These are phyloP conservation scores for Hemicrepidius hirtus DNA, from an alignment of 2,888 invertebrate genomes.

Conservation along the genomic window DNA sequence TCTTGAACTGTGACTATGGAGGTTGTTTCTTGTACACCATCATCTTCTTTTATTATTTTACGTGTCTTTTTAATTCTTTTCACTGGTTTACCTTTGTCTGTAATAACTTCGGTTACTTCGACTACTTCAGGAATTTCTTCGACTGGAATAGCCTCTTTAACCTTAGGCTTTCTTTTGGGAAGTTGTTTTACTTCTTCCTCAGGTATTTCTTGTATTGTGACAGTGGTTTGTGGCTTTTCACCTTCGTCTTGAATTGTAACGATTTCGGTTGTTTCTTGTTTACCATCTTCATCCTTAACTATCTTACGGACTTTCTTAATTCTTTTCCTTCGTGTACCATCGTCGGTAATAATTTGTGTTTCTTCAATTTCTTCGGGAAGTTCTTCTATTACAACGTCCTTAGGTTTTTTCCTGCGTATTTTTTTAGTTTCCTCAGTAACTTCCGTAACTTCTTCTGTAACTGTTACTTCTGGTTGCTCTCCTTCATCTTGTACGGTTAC, in stretches of 20 bases:
- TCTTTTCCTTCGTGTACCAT: constrained; percentile 63
- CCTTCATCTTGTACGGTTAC: constrained; percentile 71
- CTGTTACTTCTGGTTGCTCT: constrained; percentile 68
- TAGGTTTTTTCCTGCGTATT: constrained; percentile 18
- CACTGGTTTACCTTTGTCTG: constrained; percentile 59
- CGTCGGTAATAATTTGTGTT: constrained; percentile 62
- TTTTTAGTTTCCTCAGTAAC: constrained; percentile 23
- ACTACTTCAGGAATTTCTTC: constrained; percentile 61
- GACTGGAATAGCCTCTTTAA: constrained; percentile 51
- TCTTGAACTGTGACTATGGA: constrained; percentile 65
- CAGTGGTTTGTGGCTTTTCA: constrained; percentile 61
- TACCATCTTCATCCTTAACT: constrained; percentile 69
- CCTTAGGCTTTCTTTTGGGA: constrained; percentile 38
- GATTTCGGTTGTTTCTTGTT: constrained; percentile 66
- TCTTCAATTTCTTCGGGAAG: constrained; percentile 57
- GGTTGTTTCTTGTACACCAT: constrained; percentile 70
- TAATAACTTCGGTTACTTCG: constrained; percentile 66
- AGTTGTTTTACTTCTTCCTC: constrained; percentile 38
- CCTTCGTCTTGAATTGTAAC: constrained; percentile 63
- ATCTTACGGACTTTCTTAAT: constrained; percentile 68
- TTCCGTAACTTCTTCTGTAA: constrained; percentile 61
- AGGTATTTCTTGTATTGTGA: constrained; percentile 59
- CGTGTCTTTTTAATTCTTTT: constrained; percentile 69
- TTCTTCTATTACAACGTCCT: constrained; percentile 52
- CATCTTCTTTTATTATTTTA: constrained; percentile 69